phyloP scores from a whole-genome alignment of 2,888 invertebrate species.

The Drosophila subquinaria region DNA sequence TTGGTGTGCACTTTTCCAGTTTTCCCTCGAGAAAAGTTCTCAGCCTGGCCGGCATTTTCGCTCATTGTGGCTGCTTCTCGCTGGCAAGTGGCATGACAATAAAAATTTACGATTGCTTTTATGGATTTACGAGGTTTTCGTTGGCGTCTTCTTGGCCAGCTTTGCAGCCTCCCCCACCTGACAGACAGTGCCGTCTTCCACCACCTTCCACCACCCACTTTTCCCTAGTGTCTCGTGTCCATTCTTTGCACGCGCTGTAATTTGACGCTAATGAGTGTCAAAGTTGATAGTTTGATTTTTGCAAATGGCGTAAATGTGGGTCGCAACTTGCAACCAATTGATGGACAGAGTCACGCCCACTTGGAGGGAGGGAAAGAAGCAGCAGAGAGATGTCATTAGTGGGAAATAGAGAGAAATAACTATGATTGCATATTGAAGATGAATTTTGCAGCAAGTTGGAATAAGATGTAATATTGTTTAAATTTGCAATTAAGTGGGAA shows the following conservation, averaged over 20 bases:
- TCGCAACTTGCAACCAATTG: conserved; percentile 13
- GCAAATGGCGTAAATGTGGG: conserved; percentile 71
- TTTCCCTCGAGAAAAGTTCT: conserved; percentile 81
- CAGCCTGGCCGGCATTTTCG: conserved; percentile 53
- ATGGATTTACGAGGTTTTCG: conserved; percentile 78
- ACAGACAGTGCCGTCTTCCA: neutral
- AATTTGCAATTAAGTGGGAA: no score
- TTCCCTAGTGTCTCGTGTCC: conserved; percentile 3
- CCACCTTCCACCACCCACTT: neutral
- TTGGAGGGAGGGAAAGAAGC: neutral
- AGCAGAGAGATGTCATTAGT: no score
- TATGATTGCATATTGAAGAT: neutral
- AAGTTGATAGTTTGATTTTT: conserved; percentile 79
- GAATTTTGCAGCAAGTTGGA: neutral
- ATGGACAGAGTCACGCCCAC: conserved; percentile 27
- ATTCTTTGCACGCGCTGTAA: conserved; percentile 61
- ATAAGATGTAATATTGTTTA: neutral
- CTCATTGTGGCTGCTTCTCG: conserved; percentile 39
- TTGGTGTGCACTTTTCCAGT: conserved; percentile 67
- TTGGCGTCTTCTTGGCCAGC: conserved; percentile 17
- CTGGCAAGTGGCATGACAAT: conserved; percentile 78
- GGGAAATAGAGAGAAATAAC: neutral
- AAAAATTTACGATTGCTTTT: conserved; percentile 81
- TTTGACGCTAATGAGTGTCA: conserved; percentile 82
- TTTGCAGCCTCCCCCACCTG: conserved; percentile 1